phyloP scores from a whole-genome alignment of 2,113 vertebrate genomes.

The Nyctereutes procyonoides region DNA sequence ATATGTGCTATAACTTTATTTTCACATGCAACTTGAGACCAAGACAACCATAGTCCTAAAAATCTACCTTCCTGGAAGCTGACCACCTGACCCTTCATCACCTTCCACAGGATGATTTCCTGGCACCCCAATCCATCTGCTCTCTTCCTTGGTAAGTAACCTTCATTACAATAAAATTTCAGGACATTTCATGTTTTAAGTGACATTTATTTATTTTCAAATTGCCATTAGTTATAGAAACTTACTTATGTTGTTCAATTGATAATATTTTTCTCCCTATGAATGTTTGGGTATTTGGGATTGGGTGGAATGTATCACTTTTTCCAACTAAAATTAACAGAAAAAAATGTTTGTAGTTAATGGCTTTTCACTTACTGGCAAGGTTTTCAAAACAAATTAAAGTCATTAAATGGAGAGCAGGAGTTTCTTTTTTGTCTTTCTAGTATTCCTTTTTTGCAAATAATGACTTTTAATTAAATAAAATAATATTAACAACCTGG shows the following conservation, averaged over 20 bases:
- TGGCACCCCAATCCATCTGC: neutral
- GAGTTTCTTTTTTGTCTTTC: neutral
- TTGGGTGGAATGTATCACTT: constrained; percentile 18
- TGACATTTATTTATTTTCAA: constrained; percentile 6
- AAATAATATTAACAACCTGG: neutral
- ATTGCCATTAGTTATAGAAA: constrained; percentile 18
- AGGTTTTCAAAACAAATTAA: constrained; percentile 47
- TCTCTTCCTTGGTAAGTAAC: neutral
- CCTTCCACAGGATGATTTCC: neutral
- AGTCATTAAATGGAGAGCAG: neutral
- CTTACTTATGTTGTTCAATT: neutral
- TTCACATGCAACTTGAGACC: neutral
- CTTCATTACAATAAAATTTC: neutral
- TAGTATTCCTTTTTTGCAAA: neutral
- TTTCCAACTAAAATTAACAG: constrained; percentile 51
- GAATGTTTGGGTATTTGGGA: neutral
- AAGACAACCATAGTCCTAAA: neutral
- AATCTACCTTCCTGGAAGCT: neutral
- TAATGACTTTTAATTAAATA: constrained; percentile 35
- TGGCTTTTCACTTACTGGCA: constrained; percentile 52
- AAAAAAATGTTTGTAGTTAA: constrained; percentile 46
- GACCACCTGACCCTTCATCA: neutral
- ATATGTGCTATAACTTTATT: neutral
- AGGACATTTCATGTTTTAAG: neutral
- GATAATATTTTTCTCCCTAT: neutral